Evolutionary conservation across 2,113 vertebrate genomes (phyloP), one percentile per base, ranked within the genome.

Genomic region (Chaenogobius annularis): DNA sequence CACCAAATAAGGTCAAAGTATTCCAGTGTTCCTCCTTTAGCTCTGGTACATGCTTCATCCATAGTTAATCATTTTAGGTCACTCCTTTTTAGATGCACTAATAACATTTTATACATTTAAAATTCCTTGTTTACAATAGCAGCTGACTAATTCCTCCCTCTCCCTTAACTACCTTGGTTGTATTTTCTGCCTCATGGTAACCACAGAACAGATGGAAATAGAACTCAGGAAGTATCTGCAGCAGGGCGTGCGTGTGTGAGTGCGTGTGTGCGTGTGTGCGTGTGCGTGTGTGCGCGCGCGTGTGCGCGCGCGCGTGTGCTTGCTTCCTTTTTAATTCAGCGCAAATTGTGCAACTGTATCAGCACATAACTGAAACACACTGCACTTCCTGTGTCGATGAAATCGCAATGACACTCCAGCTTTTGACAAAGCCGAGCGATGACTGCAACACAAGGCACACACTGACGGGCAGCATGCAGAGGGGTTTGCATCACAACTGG

Each of bases 131-230:
- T 85, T 81, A 81, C 74, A 15, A 58, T 56, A 55, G 74, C 72
- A 31, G 55, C 64, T 0, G 55, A 71, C 63, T 74, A 66, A 11
- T 77, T 72, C 69, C 63, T 52, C 61, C 68, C 59, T 31, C 26
- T 31, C 26, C 26, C 73, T 46, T 70, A 48, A 59, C 72, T 74
- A 72, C 48, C 35, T 22, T 46, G 52, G 17, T 50, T 70, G 44
- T 66, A 46, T 68, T 77, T 91, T 88, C 26, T 80, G 93, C 94
- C 17, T 73, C 77, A 13, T 92, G 89, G 58, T 91, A 92, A 9
- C 91, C 61, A 92, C 94, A 12, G 93, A 94, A 87, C 92, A 61
- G 94, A 96, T 88, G 92, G 75, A 92, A 91, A 89, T 91, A 85
- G 86, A 85, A 65, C 81, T 59, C 63, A 50, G 89, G 90, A 93